These are phyloP conservation scores for Thalassoma bifasciatum DNA, from an alignment of 2,113 vertebrate genomes.

Conservation along the genomic window DNA sequence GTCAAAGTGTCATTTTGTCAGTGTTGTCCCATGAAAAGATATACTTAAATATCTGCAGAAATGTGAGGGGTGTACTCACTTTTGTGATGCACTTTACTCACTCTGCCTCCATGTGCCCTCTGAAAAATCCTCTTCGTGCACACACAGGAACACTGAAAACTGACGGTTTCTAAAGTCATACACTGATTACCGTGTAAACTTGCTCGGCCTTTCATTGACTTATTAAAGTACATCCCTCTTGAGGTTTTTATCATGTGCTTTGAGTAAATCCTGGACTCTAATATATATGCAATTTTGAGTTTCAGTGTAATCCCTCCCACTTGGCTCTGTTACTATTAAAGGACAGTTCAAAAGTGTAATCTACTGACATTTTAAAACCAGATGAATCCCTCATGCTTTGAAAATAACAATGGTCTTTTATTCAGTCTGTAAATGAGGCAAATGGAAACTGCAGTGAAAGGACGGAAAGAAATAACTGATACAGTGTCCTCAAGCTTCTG, in stretches of 20 bases:
- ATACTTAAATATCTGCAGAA: too few relatives aligned
- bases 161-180: background rate
- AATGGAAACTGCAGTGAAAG: constrained; percentile 8
- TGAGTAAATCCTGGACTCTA: constrained; percentile 9
- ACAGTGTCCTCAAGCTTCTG: constrained; percentile 2
- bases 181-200: background rate
- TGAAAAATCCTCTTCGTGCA: constrained; percentile 9
- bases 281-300: background rate
- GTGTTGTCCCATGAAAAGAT: too few relatives aligned
- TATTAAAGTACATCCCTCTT: background rate
- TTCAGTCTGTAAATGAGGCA: constrained; percentile 21
- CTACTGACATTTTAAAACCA: constrained; percentile 16
- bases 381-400: constrained; percentile 20
- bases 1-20: too few relatives aligned
- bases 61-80: too few relatives aligned
- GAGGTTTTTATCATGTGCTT: constrained; percentile 8
- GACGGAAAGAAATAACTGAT: constrained; percentile 5
- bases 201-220: constrained; percentile 1
- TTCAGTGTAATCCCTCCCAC: background rate
- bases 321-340: constrained; percentile 1
- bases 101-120: background rate
- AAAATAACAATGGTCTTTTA: constrained; percentile 20
- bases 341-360: constrained; percentile 23
- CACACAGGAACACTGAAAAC: background rate
- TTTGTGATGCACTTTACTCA: too few relatives aligned